Evolutionary conservation across 2,797 vertebrate species (phyloP), one percentile per base, ranked within the genome.

Genomic region (Anabacerthia variegaticeps): DNA sequence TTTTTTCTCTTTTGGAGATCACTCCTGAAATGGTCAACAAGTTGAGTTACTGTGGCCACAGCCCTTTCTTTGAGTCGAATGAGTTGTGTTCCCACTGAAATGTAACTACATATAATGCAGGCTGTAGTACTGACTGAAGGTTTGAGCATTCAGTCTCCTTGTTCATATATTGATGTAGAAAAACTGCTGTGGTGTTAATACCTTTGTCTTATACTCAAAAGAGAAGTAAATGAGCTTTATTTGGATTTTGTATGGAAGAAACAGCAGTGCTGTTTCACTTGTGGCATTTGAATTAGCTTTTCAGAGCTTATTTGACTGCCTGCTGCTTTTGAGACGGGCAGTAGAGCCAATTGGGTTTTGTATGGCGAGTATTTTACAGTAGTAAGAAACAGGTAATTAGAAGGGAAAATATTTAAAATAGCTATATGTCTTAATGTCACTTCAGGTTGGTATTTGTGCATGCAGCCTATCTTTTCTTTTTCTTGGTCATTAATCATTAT

Each of bases 381-480:
- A 72, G 96, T 88, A 97, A 97, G 95, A 97, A 98, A 96, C 92
- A 96, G 95, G 96, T 97, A 97, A 98, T 98, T 98, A 98, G 92
- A 97, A 95, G 87, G 74, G 78, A 94, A 95, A 93, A 95, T 97
- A 95, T 97, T 98, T 97, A 96, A 97, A 98, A 98, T 98, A 97
- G 79, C 89, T 97, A 59, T 94, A 91, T 95, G 92, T 98, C 96
- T 97, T 95, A 97, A 92, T 79, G 82, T 96, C 69, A 71, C 27
- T 89, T 93, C 88, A 96, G 85, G 63, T 81, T 97, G 94, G 92
- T 74, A 88, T 97, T 96, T 93, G 37, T 74, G 71, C 59, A 76
- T 66, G 41, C 63, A 79, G 46, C 39, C 62, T 95, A 68, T n/a
- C 46, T 93, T 96, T 95, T 96, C 73, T 94, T 95, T 95, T 95